Evolutionary conservation across 2,797 vertebrate genomes (phyloP), one percentile per base, ranked within the genome.

Genomic region (Gallirallus australis): DNA sequence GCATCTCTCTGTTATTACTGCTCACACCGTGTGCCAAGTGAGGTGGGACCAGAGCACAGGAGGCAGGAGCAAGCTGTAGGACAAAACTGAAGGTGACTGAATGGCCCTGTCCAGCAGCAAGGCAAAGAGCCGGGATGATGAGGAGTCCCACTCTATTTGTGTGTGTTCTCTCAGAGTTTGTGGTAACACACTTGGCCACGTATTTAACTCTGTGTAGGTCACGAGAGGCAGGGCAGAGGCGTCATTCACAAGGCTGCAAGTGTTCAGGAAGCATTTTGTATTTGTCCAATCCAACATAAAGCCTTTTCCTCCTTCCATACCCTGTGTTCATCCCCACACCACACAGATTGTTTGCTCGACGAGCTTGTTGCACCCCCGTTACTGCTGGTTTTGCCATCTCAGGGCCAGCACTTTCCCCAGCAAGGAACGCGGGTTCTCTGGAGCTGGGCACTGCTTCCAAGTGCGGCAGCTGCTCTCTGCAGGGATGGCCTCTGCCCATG

Each of bases 141-240:
- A 7, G 21, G 40, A 80, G 11, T 56, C 47, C 28, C 4, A 0
- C 7, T 60, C 27, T 23, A 0, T 30, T 57, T 57, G 69, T 8
- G 1, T 21, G 17, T 65, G 5, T 57, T 56, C 16, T 53, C 42
- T 68, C 15, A 1, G 18, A 20, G 30, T 53, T 70, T 71, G 39
- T 0, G 1, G 45, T n/a, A 31, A 70, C 5, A 7, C 7, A 12
- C 40, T 68, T 70, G 40, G 27, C 59, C 21, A 25, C 0, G 0
- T 52, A 10, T 52, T 79, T 72, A 53, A 77, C 10, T 50, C 13
- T 10, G 18, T 24, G 35, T 3, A 7, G 28, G 64, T 57, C 56
- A 40, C 63, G 35, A 11, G 5, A 35, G 31, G 63, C 19, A 31
- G 0, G 70, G 75, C 37, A 66, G 54, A 59, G 21, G 23, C 30